phyloP scores from a whole-genome alignment of 2,113 vertebrate species.

The Callipepla squamata region DNA sequence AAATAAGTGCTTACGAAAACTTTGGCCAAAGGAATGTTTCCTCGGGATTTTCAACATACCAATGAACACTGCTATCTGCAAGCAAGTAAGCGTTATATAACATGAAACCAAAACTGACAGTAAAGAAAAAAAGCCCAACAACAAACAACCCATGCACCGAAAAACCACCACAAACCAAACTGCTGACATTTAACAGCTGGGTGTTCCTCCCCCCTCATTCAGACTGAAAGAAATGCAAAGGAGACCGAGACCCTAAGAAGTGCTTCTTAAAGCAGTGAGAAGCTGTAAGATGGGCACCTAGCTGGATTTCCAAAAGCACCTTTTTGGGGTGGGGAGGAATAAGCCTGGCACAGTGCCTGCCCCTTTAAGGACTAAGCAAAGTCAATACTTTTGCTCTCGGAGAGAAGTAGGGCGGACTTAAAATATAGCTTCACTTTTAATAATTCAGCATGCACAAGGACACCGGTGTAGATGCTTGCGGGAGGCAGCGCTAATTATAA shows the following conservation, averaged over 20 bases:
- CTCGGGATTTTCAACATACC: neutral
- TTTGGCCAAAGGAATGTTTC: neutral
- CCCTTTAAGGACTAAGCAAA: neutral
- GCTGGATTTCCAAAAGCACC: neutral
- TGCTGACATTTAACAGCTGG: neutral
- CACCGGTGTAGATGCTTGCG: neutral
- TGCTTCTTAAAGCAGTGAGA: neutral
- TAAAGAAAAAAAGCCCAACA: neutral
- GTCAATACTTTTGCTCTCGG: neutral
- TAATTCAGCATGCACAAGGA: neutral
- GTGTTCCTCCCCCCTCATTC: rapidly evolving
- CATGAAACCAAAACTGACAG: neutral
- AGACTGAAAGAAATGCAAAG: neutral
- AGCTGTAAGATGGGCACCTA: neutral
- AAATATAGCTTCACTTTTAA: neutral
- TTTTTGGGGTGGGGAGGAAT: neutral
- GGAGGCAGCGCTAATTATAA: neutral
- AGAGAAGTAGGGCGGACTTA: neutral
- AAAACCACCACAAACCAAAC: neutral
- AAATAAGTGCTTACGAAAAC: neutral
- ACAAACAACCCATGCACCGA: neutral
- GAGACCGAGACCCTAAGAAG: neutral
- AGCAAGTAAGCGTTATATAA: neutral
- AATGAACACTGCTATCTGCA: neutral
- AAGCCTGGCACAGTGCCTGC: neutral